Base-by-base conservation (phyloP, 2,888 invertebrate genomes). In the Mimumesa dahlbomi region DNA sequence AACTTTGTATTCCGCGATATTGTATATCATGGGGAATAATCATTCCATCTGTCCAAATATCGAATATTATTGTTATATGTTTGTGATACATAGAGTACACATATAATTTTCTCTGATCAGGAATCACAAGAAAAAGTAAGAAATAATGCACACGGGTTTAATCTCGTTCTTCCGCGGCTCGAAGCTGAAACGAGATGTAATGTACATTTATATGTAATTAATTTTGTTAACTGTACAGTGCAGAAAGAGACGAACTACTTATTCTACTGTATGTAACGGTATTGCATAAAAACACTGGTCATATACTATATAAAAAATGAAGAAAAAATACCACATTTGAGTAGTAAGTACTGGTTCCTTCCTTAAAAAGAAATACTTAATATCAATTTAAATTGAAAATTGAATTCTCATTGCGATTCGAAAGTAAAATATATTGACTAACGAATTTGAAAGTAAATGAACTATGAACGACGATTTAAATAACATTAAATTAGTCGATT, bases 31-130 rank as follows among this genome's bases (percentile, higher is more conserved):
- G 36, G 16, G 40, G 46, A 52, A 62, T 42, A 50, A 68, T 75
- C 77, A 77, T 77, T 77, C 77, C 79, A 72, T 57, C 72, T 72
- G 13, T 52, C 34, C 34, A 21, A 62, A 3, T 48, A 45, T 58
- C 45, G 4, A 56, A 18, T 21, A 14, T 52, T 42, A 11, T 58
- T 36, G 43, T 43, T 61, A 58, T 59, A 52, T 38, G 45, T 57
- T 59, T 74, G 18, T 61, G 45, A 56, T 49, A 40, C 14, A 57
- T 36, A 40, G 31, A 68, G 7, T 6, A 40, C 19, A 53, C 16
- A 34, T 42, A 0, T 2, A 31, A 1, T 7, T 42, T 36, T 7
- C 3, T 42, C 7, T 19, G 9, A 49, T 13, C 19, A 7, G 21
- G 9, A 4, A 21, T 16, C 0, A 7, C 21, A 5, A 22, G 3